These are phyloP conservation scores for Hozukius guyotensis DNA, from an alignment of 2,797 vertebrate species.

Conservation along the genomic window DNA sequence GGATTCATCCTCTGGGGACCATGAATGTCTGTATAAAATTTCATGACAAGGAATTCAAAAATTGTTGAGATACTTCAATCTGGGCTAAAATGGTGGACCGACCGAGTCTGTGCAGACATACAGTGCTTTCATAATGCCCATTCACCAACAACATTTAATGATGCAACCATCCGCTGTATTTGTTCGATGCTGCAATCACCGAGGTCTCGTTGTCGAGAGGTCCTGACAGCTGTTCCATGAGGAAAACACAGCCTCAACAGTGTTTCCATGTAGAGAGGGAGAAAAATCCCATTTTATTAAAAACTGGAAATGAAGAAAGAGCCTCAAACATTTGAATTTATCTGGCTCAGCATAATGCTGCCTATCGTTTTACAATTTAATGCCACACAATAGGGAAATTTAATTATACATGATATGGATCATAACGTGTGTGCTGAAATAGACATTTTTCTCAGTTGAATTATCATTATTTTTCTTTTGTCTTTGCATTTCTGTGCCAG, in stretches of 20 bases:
- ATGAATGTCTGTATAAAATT: too few relatives aligned
- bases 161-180: slow-evolving; percentile 12
- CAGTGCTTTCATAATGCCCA: background rate
- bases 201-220: slow-evolving; percentile 5
- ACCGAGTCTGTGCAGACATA: background rate
- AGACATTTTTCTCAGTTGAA: slow-evolving; percentile 64
- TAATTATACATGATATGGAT: slow-evolving; percentile 73
- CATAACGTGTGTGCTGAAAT: slow-evolving; percentile 67
- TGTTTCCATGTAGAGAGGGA: slow-evolving; percentile 1
- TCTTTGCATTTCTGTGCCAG: slow-evolving; percentile 40
- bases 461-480: slow-evolving; percentile 62
- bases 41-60: accelerated
- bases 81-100: background rate
- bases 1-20: too few relatives aligned
- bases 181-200: slow-evolving; percentile 2
- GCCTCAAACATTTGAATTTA: slow-evolving; percentile 60
- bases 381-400: slow-evolving; percentile 58
- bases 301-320: slow-evolving; percentile 49
- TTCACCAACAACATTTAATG: slow-evolving; percentile 11
- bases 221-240: slow-evolving; percentile 6
- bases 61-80: background rate
- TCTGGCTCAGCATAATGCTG: slow-evolving; percentile 62
- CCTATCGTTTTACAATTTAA: slow-evolving; percentile 60
- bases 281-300: slow-evolving; percentile 18
- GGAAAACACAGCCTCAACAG: slow-evolving; percentile 9